Evolutionary conservation across 2,888 invertebrate genomes (phyloP).

Genomic region (Eledona agricola): DNA sequence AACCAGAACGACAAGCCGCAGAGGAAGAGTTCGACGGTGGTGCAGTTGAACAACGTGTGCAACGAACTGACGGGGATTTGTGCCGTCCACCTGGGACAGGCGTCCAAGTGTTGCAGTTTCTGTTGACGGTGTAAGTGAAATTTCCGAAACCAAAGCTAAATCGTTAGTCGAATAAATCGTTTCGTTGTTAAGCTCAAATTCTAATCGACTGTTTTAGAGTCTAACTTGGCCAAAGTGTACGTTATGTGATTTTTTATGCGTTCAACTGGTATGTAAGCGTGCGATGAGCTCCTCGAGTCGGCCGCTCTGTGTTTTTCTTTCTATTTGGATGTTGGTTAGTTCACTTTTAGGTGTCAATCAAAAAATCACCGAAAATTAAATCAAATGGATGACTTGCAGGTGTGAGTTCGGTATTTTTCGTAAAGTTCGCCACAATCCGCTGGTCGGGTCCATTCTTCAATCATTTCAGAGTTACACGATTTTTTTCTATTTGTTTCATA

Average conservation of each 20-base stretch:
- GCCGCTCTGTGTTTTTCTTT: slow-evolving; percentile 17
- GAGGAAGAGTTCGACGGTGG: slow-evolving; percentile 48
- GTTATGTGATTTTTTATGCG: slow-evolving; percentile 20
- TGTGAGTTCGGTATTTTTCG: slow-evolving; percentile 21
- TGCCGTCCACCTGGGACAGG: slow-evolving; percentile 66
- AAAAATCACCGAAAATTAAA: slow-evolving; percentile 23
- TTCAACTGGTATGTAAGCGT: too few relatives aligned
- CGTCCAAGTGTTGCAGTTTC: slow-evolving; percentile 68
- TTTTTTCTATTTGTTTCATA: too few relatives aligned
- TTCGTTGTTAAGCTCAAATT: slow-evolving; percentile 36
- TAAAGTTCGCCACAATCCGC: slow-evolving; percentile 21
- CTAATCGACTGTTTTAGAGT: slow-evolving; percentile 26
- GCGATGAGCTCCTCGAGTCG: too few relatives aligned
- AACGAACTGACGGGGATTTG: slow-evolving; percentile 65
- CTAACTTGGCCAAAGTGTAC: slow-evolving; percentile 38
- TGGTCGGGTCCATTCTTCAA: slow-evolving; percentile 32
- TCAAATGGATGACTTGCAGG: slow-evolving; percentile 21
- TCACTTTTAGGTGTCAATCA: slow-evolving; percentile 30
- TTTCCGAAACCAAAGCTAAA: slow-evolving; percentile 33
- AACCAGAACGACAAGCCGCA: slow-evolving; percentile 63
- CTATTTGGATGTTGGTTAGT: slow-evolving; percentile 30
- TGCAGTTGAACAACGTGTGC: slow-evolving; percentile 61
- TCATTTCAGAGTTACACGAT: too few relatives aligned
- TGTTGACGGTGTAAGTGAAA: slow-evolving; percentile 61
- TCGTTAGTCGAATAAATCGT: slow-evolving; percentile 32